Conservation (phyloP, 1,140 invertebrate genomes). For the Conus ventricosus region DNA sequence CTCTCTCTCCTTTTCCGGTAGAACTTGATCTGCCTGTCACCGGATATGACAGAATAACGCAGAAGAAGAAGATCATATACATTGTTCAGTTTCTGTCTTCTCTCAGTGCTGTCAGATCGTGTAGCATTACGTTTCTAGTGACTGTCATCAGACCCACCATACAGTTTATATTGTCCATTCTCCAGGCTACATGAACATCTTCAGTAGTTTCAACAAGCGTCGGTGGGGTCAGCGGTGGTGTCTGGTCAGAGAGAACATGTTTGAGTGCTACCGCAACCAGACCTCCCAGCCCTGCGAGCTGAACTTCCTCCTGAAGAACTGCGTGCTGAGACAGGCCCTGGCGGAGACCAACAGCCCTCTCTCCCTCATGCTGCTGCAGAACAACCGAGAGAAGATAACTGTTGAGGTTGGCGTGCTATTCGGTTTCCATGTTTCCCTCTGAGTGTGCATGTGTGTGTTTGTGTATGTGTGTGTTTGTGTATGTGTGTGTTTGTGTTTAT, state of each 20-base stretch:
- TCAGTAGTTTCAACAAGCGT: constrained; percentile 67
- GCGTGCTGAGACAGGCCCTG: constrained; percentile 60
- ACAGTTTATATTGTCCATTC: no score
- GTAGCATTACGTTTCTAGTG: no score
- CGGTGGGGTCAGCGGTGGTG: constrained; percentile 68
- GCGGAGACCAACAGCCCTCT: constrained; percentile 64
- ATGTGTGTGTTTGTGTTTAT: no score
- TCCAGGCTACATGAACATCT: constrained; percentile 64
- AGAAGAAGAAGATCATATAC: no score
- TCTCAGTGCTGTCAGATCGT: no score
- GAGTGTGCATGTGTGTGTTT: background rate
- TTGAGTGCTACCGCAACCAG: constrained; percentile 63
- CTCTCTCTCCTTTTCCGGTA: no score
- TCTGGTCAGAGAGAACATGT: constrained; percentile 60
- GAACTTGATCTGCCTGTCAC: no score
- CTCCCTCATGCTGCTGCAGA: constrained; percentile 64
- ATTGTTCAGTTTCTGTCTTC: no score
- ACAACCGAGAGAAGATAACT: constrained; percentile 65
- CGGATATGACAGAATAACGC: no score
- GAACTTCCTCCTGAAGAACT: constrained; percentile 60
- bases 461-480: background rate
- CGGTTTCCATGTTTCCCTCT: no score
- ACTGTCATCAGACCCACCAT: no score
- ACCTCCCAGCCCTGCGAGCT: constrained; percentile 60
- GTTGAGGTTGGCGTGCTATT: constrained; percentile 57